Evolutionary conservation across 2,888 invertebrate genomes (phyloP), one percentile per base, ranked within the genome.

Genomic region (Brachynemurus nebulosus): DNA sequence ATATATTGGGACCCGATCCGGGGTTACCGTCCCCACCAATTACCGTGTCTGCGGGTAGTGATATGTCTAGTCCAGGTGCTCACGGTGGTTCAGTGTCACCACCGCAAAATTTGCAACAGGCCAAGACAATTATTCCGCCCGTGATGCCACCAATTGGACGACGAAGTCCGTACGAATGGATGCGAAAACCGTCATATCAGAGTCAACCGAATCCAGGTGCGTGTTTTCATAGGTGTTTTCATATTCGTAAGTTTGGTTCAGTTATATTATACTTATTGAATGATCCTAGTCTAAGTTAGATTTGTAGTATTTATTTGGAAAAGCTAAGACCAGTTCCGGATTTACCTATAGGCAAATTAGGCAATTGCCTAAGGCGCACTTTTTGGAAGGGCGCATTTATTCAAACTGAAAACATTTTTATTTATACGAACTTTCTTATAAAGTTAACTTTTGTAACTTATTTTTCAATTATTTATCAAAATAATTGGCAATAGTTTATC

Each of bases 121-220:
- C 16, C 55, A 64, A 58, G 63, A n/a, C n/a, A n/a, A n/a, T n/a
- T n/a, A n/a, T n/a, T 30, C 62, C 64, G 49, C 63, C 45, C 59
- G 57, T 56, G 62, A 66, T 72, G 56, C 70, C 58, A 54, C 71
- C 80, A 56, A 80, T 86, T 36, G 81, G 83, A 20, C 76, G 79
- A 16, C 75, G 86, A 35, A 84, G 85, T 51, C 86, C 88, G 1
- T 91, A 78, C 62, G 89, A 88, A 55, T 92, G 91, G 91, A 90
- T 92, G 80, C 90, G 86, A 64, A 89, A 86, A 62, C 81, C 84
- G 1, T 78, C 85, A 42, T 89, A 88, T 63, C 85, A 86, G 58
- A 78, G 74, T 50, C 86, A 86, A 59, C 85, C 85, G 2, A 86
- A 82, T 64, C 86, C 88, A 67, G 89, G 89, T 89, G 64, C 64